Evolutionary conservation across 1,140 invertebrate species (phyloP), one percentile per base, ranked within the genome.

Genomic region (Diuraphis noxia): DNA sequence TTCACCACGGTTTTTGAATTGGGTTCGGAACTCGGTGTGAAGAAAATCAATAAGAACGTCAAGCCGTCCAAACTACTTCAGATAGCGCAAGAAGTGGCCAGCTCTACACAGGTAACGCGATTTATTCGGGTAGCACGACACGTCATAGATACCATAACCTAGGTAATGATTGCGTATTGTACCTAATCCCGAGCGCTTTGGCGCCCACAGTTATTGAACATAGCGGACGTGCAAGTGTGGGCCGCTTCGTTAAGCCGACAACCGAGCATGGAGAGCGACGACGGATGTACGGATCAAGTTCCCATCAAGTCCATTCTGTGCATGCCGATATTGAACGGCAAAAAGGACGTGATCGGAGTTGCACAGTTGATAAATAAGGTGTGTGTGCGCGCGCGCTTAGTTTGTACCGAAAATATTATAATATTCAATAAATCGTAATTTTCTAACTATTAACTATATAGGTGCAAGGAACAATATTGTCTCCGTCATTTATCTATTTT

Each of bases 361-460:
- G 97, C 97, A 82, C 98, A 99, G 93, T 94, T 99, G 43, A 98
- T 99, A 72, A 99, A 99, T 94, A 99, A 99, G 96, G 96, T 97
- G 93, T 92, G 92, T 91, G 36, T 21, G 30, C 40, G 25, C 49
- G 30, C 19, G 30, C 56, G 46, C 19, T 17, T 49, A 9, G n/a
- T n/a, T 63, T 63, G 56, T 63, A 3, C 56, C 56, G 30, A 63
- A 56, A 63, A 63, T n/a, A 17, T n/a, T n/a, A 63, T n/a, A 63
- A 63, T n/a, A 17, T 63, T 63, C 56, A 17, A n/a, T 63, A n/a
- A n/a, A 30, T n/a, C 4, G 7, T 3, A 30, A 13, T 63, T 63
- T 63, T n/a, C 56, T n/a, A 63, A 5, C 56, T n/a, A 49, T 21
- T 3, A 19, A 49, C 19, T 49, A 9, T 8, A 10, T 56, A 56